These are phyloP conservation scores for Phylloscopus whistleri DNA, from an alignment of 2,113 vertebrate genomes.

Conservation along the genomic window DNA sequence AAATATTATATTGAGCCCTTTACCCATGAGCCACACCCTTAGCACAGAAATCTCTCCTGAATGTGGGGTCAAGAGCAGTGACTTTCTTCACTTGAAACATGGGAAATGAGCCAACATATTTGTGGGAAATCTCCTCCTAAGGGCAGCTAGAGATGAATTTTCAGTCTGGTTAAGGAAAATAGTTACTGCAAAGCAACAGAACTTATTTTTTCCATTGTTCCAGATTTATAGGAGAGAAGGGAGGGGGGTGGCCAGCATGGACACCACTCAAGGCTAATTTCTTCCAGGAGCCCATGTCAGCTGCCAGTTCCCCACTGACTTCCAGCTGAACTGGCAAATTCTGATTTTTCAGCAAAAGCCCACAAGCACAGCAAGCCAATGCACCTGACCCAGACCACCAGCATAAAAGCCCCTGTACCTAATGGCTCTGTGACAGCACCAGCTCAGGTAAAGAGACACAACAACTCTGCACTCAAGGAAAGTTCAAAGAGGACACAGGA, in stretches of 20 bases:
- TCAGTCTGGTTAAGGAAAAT: background rate
- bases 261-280: background rate
- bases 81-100: background rate
- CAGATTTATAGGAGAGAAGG: background rate
- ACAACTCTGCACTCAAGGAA: background rate
- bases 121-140: background rate
- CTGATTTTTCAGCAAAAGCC: background rate
- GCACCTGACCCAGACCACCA: background rate
- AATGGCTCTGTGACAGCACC: background rate
- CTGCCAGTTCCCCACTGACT: background rate
- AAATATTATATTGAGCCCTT: background rate
- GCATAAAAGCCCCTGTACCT: background rate
- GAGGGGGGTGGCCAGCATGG: fast-evolving
- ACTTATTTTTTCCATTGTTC: background rate
- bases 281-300: background rate
- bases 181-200: background rate
- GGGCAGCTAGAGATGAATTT: background rate
- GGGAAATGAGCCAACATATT: background rate
- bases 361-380: background rate
- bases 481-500: background rate
- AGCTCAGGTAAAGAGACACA: background rate
- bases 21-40: background rate
- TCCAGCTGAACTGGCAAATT: background rate
- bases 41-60: background rate
- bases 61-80: background rate